Evolutionary conservation across 1,140 invertebrate species (phyloP).

Genomic region (Drosophila nannoptera): DNA sequence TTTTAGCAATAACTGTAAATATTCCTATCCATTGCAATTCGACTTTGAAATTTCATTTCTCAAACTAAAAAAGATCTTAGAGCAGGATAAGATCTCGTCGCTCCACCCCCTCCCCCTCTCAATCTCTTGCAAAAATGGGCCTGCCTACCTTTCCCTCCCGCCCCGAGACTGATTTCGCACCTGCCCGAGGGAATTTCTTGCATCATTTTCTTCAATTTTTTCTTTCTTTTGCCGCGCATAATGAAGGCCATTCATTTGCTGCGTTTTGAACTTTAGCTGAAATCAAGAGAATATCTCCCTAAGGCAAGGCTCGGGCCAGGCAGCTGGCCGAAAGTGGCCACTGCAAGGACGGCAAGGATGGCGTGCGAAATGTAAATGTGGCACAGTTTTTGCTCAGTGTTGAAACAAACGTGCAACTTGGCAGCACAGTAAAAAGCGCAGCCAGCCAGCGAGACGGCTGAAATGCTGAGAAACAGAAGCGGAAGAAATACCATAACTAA

Average conservation of each 20-base stretch:
- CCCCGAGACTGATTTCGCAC: too few relatives aligned
- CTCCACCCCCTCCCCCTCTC: too few relatives aligned
- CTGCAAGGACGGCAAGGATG: too few relatives aligned
- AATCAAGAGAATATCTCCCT: constrained; percentile 12
- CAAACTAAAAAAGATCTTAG: too few relatives aligned
- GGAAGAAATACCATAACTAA: constrained; percentile 77
- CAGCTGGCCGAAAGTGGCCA: background rate
- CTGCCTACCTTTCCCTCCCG: too few relatives aligned
- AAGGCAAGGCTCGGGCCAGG: too few relatives aligned
- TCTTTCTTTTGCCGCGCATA: background rate
- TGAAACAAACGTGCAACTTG: constrained; percentile 62
- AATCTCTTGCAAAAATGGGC: too few relatives aligned
- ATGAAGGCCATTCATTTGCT: constrained; percentile 36
- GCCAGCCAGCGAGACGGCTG: constrained; percentile 31
- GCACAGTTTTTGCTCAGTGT: constrained; percentile 59
- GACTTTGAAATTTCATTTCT: too few relatives aligned
- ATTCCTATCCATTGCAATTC: too few relatives aligned
- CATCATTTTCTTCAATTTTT: too few relatives aligned
- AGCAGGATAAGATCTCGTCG: too few relatives aligned
- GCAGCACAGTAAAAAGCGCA: constrained; percentile 55
- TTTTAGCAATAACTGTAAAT: background rate
- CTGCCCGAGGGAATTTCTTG: too few relatives aligned
- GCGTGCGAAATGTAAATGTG: constrained; percentile 45
- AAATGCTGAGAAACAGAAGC: constrained; percentile 30
- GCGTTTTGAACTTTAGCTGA: constrained; percentile 33